Evolutionary conservation across 2,888 invertebrate genomes (phyloP), one percentile per base, ranked within the genome.

Genomic region (Spicauda simplicius): DNA sequence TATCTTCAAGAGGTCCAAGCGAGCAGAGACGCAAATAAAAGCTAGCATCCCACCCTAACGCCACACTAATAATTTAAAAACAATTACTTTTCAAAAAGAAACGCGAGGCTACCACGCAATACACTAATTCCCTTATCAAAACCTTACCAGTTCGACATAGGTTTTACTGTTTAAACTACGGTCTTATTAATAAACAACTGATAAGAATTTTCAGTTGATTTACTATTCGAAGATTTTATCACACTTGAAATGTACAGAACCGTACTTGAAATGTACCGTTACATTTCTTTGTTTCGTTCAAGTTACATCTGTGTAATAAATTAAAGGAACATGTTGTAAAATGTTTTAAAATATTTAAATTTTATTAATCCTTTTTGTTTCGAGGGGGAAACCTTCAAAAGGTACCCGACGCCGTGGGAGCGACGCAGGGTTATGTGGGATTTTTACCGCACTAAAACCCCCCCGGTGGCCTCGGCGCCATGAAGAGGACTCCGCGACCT

Each of bases 161-260:
- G 30, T 67, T 56, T 67, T 45, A 37, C 33, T 64, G 30, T 41
- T 60, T 14, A 19, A 61, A 61, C 50, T 37, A 33, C n/a, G 60
- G 11, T 64, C 61, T 64, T 62, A 70, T 67, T 64, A 56, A 56
- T 64, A 20, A 64, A 64, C 57, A 52, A 37, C 4, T 64, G 64
- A 64, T 64, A 57, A 64, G 64, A 56, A 64, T 57, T 57, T 48
- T 19, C 48, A 33, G 14, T 6, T 50, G 48, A 64, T 60, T 60
- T 60, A 60, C 8, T 50, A 10, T 18, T 19, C 25, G n/a, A 48
- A 59, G 58, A 59, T 59, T 20, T 48, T 48, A 59, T 59, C 58
- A 10, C 3, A 48, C 50, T 50, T 3, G 48, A 48, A 50, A 18
- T 0, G n/a, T 16, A 48, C 18, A 50, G 10, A 6, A 50, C 2